A percentile compares a stretch with the other conserved stretches of the same genome.
These are phyloP conservation scores for Tethya wilhelma DNA, from an alignment of 37 sponge, comb jelly and placozoan species.

Conservation along the genomic window DNA sequence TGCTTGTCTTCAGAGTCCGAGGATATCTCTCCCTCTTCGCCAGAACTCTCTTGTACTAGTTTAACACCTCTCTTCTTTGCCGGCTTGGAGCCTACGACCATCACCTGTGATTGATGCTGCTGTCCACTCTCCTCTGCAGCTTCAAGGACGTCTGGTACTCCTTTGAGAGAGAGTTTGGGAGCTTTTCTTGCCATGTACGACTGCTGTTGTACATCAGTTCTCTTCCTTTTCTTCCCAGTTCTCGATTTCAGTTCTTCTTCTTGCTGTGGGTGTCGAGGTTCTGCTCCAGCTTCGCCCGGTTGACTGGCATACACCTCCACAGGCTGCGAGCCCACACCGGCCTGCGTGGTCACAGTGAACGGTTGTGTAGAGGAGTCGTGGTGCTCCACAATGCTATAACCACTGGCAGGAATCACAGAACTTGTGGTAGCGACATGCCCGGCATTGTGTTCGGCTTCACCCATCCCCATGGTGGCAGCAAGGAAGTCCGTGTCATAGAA, in stretches of 20 bases:
- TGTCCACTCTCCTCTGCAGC: background rate
- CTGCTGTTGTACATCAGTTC: background rate
- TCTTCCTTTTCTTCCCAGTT: background rate
- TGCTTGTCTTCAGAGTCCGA: background rate
- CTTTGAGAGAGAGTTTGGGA: background rate
- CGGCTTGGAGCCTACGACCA: too few species aligned
- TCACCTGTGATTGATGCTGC: background rate
- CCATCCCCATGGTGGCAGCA: too few species aligned
- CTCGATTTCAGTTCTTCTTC: background rate
- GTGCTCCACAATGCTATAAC: background rate
- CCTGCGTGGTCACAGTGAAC: too few species aligned
- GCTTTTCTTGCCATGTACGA: background rate
- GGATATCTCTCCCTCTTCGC: conserved; percentile 1
- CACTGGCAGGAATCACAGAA: background rate
- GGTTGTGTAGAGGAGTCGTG: background rate
- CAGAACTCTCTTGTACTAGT: background rate
- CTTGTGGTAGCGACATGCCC: background rate
- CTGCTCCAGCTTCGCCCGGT: background rate
- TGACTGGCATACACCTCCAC: background rate
- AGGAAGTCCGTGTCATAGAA: too few species aligned
- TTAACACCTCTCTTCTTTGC: too few species aligned
- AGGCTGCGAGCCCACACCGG: too few species aligned
- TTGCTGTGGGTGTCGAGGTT: background rate
- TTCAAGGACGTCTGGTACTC: background rate
- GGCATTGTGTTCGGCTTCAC: background rate